A percentile compares a stretch with the other conserved stretches of the same genome.
Evolutionary conservation across 2,888 invertebrate genomes (phyloP).

Genomic region (Diarsia rubi): DNA sequence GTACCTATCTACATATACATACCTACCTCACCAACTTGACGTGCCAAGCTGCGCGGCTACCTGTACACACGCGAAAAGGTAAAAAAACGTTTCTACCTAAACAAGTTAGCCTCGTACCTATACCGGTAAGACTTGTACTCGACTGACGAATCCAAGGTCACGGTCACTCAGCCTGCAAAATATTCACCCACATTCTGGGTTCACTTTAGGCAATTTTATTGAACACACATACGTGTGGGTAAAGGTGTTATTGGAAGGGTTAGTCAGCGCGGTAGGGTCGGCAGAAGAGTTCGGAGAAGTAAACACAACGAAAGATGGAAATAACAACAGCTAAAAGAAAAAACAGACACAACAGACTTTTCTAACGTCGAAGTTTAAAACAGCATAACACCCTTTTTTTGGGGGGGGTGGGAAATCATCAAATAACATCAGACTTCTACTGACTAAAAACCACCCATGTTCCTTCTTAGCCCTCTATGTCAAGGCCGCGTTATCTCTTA

Average conservation of each 20-base stretch:
- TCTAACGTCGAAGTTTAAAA: background rate
- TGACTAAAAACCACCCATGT: no score
- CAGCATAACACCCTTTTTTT: no score
- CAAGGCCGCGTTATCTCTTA: no score
- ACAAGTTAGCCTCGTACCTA: slow-evolving; percentile 48
- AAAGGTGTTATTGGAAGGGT: slow-evolving; percentile 11
- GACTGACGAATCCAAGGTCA: slow-evolving; percentile 49
- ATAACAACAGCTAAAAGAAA: background rate
- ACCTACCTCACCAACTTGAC: background rate
- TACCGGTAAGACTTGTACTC: slow-evolving; percentile 34
- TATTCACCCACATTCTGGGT: slow-evolving; percentile 48
- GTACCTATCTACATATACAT: background rate
- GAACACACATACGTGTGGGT: background rate
- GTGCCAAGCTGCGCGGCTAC: slow-evolving; percentile 48
- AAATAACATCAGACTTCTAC: no score
- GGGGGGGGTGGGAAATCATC: no score
- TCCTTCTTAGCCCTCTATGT: no score
- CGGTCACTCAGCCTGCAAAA: slow-evolving; percentile 31
- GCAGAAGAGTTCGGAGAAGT: background rate
- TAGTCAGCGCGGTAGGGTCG: slow-evolving; percentile 13
- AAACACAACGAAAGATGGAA: background rate
- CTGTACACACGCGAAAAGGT: slow-evolving; percentile 47
- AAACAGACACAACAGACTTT: background rate
- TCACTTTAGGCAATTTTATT: slow-evolving; percentile 23
- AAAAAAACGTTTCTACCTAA: slow-evolving; percentile 49